phyloP scores from a whole-genome alignment of 2,113 vertebrate species.

The Saimiri boliviensis region DNA sequence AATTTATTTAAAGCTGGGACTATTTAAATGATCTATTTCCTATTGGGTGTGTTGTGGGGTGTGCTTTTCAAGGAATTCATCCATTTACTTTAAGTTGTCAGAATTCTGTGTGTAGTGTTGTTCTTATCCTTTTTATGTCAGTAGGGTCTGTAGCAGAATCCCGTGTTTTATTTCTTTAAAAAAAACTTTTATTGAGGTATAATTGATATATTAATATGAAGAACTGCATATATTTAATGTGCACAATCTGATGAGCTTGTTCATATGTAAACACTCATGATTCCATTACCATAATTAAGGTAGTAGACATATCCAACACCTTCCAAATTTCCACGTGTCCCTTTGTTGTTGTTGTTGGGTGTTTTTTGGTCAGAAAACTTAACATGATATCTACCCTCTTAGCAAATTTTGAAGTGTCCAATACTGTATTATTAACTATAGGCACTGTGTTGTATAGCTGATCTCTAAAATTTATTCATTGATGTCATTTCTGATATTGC shows the following conservation, averaged over 20 bases:
- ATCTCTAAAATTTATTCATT: neutral
- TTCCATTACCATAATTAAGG: neutral
- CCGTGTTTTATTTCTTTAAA: neutral
- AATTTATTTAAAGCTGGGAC: conserved; percentile 10
- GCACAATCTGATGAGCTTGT: neutral
- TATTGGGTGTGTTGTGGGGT: neutral
- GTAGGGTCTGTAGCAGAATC: neutral
- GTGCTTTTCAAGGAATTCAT: conserved; percentile 19
- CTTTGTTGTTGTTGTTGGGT: neutral
- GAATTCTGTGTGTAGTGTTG: neutral
- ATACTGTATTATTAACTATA: neutral
- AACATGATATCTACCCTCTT: neutral
- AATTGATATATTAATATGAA: neutral
- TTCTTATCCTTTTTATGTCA: neutral
- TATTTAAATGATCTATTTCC: neutral
- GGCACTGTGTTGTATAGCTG: neutral
- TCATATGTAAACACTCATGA: neutral
- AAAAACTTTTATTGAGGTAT: neutral
- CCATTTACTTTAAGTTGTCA: conserved; percentile 27
- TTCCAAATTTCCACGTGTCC: neutral
- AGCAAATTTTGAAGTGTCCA: neutral
- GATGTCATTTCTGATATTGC: neutral
- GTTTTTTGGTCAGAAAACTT: neutral
- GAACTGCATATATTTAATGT: neutral
- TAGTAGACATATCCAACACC: neutral